Conservation (phyloP, 1,140 invertebrate species). For the Drosophila bocki region DNA sequence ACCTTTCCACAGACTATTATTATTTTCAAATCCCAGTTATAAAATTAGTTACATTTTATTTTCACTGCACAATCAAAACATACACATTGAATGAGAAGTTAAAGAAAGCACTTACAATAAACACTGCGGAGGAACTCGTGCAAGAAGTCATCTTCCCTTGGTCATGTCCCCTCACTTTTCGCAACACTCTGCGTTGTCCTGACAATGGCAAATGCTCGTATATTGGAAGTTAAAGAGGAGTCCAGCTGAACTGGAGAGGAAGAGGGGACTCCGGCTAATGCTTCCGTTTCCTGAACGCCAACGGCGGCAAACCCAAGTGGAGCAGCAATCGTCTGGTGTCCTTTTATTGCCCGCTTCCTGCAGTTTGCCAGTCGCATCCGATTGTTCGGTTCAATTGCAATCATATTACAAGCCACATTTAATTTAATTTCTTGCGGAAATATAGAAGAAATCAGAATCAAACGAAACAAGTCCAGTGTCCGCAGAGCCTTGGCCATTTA, state of each 20-base stretch:
- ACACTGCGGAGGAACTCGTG: constrained; percentile 43
- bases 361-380: constrained; percentile 71
- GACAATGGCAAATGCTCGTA: constrained; percentile 13
- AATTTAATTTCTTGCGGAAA: constrained; percentile 79
- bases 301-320: constrained; percentile 5
- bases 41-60: not conserved
- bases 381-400: constrained; percentile 63
- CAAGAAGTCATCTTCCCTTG: constrained; percentile 52
- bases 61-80: constrained; percentile 14
- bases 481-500: constrained; percentile 6
- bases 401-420: constrained; percentile 80
- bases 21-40: not conserved
- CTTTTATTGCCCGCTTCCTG: constrained; percentile 70
- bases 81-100: constrained; percentile 54
- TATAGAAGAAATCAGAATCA: constrained; percentile 63
- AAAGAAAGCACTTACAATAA: constrained; percentile 66
- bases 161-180: constrained; percentile 34
- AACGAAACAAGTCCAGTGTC: constrained; percentile 26
- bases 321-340: constrained; percentile 45
- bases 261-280: constrained; percentile 44
- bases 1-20: not conserved
- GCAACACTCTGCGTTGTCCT: not conserved
- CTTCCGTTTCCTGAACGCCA: constrained; percentile 58
- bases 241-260: not conserved
- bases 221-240: constrained; percentile 20